Percentiles rank a stretch among this genome's conserved stretches.
phyloP scores from a whole-genome alignment of 1,140 invertebrate genomes.

The Steinernema khuongi region DNA sequence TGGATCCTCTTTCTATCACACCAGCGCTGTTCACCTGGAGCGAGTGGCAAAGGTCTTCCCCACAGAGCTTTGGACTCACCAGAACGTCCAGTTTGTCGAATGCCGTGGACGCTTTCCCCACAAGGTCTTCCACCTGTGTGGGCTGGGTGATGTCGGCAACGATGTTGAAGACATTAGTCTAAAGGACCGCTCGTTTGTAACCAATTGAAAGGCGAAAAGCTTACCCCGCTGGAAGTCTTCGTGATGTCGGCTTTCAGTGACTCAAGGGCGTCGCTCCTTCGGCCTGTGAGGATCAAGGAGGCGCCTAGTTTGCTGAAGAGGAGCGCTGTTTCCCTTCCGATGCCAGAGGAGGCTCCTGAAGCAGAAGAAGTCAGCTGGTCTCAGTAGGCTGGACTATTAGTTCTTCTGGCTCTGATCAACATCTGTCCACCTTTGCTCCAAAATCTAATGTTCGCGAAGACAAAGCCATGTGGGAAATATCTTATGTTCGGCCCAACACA shows the following conservation, averaged over 20 bases:
- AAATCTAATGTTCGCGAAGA: too few relatives aligned
- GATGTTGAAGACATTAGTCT: slow-evolving; percentile 41
- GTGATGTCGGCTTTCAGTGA: slow-evolving; percentile 31
- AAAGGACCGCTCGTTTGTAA: too few relatives aligned
- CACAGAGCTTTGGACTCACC: slow-evolving; percentile 60
- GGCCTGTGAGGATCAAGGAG: slow-evolving; percentile 68
- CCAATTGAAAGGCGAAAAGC: not conserved
- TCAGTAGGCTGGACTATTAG: not conserved
- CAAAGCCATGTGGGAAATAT: too few relatives aligned
- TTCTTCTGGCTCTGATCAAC: too few relatives aligned
- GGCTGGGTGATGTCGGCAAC: slow-evolving; percentile 72
- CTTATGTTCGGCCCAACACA: not conserved
- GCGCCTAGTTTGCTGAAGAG: slow-evolving; percentile 71
- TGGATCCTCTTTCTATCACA: slow-evolving; percentile 72
- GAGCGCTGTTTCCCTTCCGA: slow-evolving; percentile 73
- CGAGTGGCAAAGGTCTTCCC: slow-evolving; percentile 66
- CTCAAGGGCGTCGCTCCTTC: slow-evolving; percentile 69
- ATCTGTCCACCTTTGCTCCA: too few relatives aligned
- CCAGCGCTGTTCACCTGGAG: slow-evolving; percentile 76
- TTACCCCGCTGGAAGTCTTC: slow-evolving; percentile 23
- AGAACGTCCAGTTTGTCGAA: slow-evolving; percentile 64
- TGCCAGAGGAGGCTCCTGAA: slow-evolving; percentile 75
- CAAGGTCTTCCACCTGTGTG: slow-evolving; percentile 59
- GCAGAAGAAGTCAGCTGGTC: not conserved
- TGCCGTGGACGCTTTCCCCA: slow-evolving; percentile 47